phyloP scores from a whole-genome alignment of 2,113 vertebrate species.

The Prolemur simus region DNA sequence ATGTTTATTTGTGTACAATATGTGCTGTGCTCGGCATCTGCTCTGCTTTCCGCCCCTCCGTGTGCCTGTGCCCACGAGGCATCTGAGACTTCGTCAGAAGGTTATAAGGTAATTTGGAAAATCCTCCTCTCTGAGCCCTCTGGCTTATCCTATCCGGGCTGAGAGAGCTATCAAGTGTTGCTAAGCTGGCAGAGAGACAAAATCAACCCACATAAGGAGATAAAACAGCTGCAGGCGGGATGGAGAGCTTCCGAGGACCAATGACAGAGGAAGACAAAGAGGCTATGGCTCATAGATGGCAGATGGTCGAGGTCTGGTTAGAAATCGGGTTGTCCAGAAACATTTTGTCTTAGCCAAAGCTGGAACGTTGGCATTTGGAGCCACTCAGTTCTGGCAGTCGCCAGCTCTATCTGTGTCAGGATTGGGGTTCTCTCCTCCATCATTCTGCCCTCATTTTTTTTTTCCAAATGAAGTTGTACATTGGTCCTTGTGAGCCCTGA shows the following conservation, averaged over 20 bases:
- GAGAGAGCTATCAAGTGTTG: conserved; percentile 10
- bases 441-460: not conserved
- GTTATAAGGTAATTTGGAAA: conserved; percentile 5
- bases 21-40: conserved; percentile 37
- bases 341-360: conserved; percentile 36
- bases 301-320: conserved; percentile 33
- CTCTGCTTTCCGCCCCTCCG: not conserved
- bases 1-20: conserved; percentile 12
- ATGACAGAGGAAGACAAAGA: not conserved
- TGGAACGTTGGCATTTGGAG: not conserved
- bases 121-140: not conserved
- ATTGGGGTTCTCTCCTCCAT: not conserved
- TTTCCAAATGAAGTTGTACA: not conserved
- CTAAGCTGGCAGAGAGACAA: not conserved
- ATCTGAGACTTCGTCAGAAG: not conserved
- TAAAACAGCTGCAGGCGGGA: not conserved
- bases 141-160: not conserved
- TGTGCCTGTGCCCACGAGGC: not conserved
- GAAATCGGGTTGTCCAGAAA: not conserved
- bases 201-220: not conserved
- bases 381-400: not conserved
- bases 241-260: not conserved
- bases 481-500: not conserved
- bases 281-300: not conserved
- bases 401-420: not conserved